Evolutionary conservation across 2,113 vertebrate genomes (phyloP).

Genomic region (Coturnix japonica): DNA sequence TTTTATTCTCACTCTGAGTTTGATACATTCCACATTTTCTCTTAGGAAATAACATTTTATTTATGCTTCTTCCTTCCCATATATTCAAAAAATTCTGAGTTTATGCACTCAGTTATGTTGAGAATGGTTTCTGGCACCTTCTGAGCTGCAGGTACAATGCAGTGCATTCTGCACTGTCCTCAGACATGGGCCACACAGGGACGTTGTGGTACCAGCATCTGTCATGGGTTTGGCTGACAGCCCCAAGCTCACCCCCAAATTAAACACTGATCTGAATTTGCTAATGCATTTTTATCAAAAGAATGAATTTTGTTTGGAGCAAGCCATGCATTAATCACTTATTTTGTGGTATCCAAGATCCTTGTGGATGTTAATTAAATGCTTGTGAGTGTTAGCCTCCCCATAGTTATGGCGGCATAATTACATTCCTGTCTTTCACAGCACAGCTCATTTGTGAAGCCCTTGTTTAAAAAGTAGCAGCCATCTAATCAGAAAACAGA

Average conservation of each 20-base stretch:
- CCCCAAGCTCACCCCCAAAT: not conserved
- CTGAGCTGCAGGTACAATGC: conserved; percentile 18
- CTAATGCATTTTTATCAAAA: not conserved
- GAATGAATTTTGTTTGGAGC: not conserved
- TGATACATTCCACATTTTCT: conserved; percentile 20
- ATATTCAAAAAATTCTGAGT: not conserved
- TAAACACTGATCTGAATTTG: not conserved
- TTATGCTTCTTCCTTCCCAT: not conserved
- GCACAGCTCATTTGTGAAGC: conserved; percentile 16
- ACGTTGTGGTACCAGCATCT: not conserved
- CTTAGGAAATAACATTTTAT: conserved; percentile 52
- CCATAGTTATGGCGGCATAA: not conserved
- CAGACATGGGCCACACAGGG: not conserved
- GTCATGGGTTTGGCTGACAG: not conserved
- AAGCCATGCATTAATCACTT: conserved; percentile 1
- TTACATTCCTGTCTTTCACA: conserved; percentile 13
- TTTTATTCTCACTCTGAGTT: not conserved
- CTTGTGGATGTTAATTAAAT: conserved; percentile 34
- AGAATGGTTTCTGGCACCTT: conserved; percentile 1
- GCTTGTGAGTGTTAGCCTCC: conserved; percentile 9
- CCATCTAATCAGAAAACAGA: conserved; percentile 10
- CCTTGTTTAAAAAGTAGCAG: not conserved
- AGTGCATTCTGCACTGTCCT: not conserved
- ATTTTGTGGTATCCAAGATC: not conserved
- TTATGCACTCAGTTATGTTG: not conserved